Evolutionary conservation across 2,797 vertebrate genomes (phyloP).

Genomic region (Kryptopterus vitreolus): DNA sequence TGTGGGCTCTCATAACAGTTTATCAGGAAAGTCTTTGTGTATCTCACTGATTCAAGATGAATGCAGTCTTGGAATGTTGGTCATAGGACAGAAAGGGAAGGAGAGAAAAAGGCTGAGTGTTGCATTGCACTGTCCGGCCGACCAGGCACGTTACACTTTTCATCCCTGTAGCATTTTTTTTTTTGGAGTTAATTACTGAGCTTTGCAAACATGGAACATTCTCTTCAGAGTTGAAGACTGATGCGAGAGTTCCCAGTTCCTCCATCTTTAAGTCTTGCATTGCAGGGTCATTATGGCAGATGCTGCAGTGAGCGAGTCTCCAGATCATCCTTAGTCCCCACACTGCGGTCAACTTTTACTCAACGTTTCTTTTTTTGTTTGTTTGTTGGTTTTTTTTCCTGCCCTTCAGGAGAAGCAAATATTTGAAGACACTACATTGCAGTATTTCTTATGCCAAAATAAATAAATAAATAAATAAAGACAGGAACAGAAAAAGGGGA

Average conservation of each 20-base stretch:
- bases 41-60: conserved; percentile 47
- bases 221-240: conserved; percentile 64
- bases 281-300: conserved; percentile 69
- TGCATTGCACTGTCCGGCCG: conserved; percentile 61
- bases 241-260: conserved; percentile 56
- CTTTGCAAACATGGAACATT: conserved; percentile 57
- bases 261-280: conserved; percentile 59
- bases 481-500: conserved; percentile 46
- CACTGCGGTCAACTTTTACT: conserved; percentile 36
- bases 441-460: conserved; percentile 50
- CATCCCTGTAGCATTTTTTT: conserved; percentile 30
- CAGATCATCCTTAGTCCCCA: conserved; percentile 56
- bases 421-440: conserved; percentile 48
- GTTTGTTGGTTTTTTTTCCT: conserved; percentile 50
- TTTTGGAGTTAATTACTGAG: conserved; percentile 51
- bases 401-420: conserved; percentile 63
- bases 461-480: conserved; percentile 55
- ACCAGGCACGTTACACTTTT: conserved; percentile 60
- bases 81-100: conserved; percentile 45
- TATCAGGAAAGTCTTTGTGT: conserved; percentile 38
- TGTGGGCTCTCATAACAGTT: conserved; percentile 38
- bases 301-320: conserved; percentile 51
- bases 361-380: conserved; percentile 43
- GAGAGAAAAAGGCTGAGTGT: conserved; percentile 43
- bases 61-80: conserved; percentile 57